These are phyloP conservation scores for Morpho achilles DNA, from an alignment of 2,888 invertebrate species.

Conservation along the genomic window DNA sequence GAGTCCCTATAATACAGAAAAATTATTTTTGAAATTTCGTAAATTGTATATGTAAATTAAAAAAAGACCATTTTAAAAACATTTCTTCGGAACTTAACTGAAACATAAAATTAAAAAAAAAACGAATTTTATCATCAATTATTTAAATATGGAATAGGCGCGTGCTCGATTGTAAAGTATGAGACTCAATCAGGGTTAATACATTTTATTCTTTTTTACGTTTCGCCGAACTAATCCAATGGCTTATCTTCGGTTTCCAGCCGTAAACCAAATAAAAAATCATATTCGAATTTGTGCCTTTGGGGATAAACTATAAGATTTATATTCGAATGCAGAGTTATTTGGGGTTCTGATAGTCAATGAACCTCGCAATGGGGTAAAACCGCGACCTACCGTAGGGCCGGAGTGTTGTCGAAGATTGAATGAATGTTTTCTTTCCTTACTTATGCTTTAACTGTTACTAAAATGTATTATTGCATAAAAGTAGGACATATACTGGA, in stretches of 20 bases:
- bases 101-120: not conserved
- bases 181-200: slow-evolving; percentile 51
- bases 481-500: not conserved
- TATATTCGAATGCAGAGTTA: slow-evolving; percentile 31
- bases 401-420: slow-evolving; percentile 45
- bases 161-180: slow-evolving; percentile 19
- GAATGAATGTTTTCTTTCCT: slow-evolving; percentile 17
- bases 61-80: not conserved
- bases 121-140: slow-evolving; percentile 3
- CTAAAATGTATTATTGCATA: not conserved
- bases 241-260: slow-evolving; percentile 69
- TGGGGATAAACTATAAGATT: slow-evolving; percentile 27
- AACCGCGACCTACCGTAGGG: slow-evolving; percentile 73
- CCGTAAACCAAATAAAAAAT: slow-evolving; percentile 38
- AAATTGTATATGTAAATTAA: too few species aligned
- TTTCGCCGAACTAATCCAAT: slow-evolving; percentile 62
- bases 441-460: slow-evolving; percentile 3
- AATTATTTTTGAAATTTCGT: too few species aligned
- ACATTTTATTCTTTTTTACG: slow-evolving; percentile 58
- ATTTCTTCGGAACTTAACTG: not conserved
- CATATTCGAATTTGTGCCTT: slow-evolving; percentile 9
- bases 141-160: slow-evolving; percentile 9
- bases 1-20: too few species aligned
- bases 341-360: slow-evolving; percentile 56
- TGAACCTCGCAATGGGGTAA: slow-evolving; percentile 52